phyloP scores from a whole-genome alignment of 2,113 vertebrate genomes.

The Aptenodytes forsteri region DNA sequence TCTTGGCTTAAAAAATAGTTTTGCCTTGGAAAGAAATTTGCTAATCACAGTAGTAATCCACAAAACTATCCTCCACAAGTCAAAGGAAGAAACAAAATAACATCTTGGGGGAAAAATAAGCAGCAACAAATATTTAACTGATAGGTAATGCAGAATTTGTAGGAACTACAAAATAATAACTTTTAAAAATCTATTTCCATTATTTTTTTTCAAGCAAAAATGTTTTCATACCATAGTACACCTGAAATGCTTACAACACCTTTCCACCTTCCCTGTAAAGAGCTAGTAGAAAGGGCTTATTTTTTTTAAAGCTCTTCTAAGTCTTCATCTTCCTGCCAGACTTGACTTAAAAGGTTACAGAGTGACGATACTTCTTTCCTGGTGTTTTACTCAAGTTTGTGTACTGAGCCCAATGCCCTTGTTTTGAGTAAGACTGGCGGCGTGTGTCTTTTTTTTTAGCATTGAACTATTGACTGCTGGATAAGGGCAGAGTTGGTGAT shows the following conservation, averaged over 20 bases:
- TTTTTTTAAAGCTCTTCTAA: background rate
- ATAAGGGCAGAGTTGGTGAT: background rate
- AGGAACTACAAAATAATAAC: background rate
- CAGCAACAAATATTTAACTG: background rate
- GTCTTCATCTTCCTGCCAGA: background rate
- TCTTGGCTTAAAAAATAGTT: background rate
- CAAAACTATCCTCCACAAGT: background rate
- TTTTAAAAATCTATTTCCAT: background rate
- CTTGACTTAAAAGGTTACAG: background rate
- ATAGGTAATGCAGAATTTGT: background rate
- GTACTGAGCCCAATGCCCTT: background rate
- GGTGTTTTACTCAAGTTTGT: background rate
- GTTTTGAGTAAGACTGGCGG: background rate
- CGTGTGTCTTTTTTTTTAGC: background rate
- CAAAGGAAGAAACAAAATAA: background rate
- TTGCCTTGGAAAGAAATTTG: background rate
- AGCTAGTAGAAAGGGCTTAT: background rate
- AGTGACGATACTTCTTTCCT: background rate
- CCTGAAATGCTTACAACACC: background rate
- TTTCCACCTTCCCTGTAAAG: background rate
- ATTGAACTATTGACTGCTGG: background rate
- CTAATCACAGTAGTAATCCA: background rate
- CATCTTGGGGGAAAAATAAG: background rate
- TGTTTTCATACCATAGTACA: background rate
- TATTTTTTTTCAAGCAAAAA: background rate